phyloP scores from a whole-genome alignment of 2,113 vertebrate genomes.

The Eulemur macaco region DNA sequence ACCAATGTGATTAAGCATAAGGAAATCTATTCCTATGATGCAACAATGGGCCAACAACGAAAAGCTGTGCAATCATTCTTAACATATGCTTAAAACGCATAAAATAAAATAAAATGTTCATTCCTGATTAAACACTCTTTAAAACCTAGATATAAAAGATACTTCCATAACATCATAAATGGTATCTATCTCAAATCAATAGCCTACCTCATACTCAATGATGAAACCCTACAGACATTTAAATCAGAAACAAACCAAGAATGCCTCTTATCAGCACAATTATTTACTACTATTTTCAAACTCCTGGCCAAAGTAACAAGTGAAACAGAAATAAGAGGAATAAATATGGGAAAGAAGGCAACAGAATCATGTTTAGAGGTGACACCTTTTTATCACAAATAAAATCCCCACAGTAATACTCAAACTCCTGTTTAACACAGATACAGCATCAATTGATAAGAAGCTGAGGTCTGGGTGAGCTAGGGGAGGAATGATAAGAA shows the following conservation, averaged over 20 bases:
- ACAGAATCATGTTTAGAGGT: background rate
- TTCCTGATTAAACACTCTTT: background rate
- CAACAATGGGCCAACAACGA: background rate
- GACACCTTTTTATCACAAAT: background rate
- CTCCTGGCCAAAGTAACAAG: background rate
- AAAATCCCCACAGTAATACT: background rate
- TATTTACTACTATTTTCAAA: background rate
- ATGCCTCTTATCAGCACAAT: background rate
- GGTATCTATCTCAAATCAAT: background rate
- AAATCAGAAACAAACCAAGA: constrained; percentile 1
- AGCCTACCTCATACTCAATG: background rate
- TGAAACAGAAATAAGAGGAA: background rate
- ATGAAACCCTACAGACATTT: background rate
- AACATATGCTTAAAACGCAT: background rate
- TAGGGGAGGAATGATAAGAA: background rate
- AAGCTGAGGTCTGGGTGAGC: background rate
- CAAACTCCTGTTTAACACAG: background rate
- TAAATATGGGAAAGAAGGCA: background rate
- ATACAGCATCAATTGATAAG: background rate
- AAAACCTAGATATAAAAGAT: background rate
- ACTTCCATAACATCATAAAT: background rate
- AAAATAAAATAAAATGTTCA: background rate
- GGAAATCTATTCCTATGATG: background rate
- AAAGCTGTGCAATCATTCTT: background rate
- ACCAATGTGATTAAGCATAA: background rate